phyloP scores from a whole-genome alignment of 2,888 invertebrate species.

The Stenolophus ochropezus region DNA sequence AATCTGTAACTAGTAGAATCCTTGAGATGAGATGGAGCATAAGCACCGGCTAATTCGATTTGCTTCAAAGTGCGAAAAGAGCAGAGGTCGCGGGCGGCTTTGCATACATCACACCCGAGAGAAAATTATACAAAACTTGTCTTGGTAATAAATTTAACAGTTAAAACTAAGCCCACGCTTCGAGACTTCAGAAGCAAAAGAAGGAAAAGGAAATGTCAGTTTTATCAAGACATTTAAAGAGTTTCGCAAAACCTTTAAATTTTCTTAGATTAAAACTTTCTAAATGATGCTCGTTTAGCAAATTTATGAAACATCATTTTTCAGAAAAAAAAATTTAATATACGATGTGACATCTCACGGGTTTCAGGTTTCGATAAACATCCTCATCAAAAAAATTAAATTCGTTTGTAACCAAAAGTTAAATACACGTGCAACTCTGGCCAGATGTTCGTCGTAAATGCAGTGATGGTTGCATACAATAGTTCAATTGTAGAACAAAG shows the following conservation, averaged over 20 bases:
- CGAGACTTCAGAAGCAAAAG: background rate
- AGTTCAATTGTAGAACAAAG: too few relatives aligned
- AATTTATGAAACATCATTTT: background rate
- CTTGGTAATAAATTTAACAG: slow-evolving; percentile 20
- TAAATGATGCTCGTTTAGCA: background rate
- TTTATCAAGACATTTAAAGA: background rate
- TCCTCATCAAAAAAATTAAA: too few relatives aligned
- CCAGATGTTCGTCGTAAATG: too few relatives aligned
- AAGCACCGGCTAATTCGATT: slow-evolving; percentile 27
- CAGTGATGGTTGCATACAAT: too few relatives aligned
- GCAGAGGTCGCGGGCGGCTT: slow-evolving; percentile 11
- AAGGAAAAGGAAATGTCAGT: background rate
- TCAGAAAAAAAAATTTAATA: too few relatives aligned
- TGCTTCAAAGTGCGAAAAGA: slow-evolving; percentile 32
- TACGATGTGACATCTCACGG: too few relatives aligned
- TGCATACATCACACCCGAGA: slow-evolving; percentile 5
- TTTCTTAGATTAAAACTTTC: background rate
- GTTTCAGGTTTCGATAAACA: too few relatives aligned
- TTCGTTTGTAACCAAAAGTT: too few relatives aligned
- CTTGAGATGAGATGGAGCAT: slow-evolving; percentile 21
- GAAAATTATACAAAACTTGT: slow-evolving; percentile 24
- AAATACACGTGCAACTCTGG: too few relatives aligned
- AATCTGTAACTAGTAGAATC: slow-evolving; percentile 22
- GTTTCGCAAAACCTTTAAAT: background rate
- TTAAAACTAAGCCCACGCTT: background rate